Base-by-base conservation (phyloP, 2,113 vertebrate genomes). In the Electrona antarctica region DNA sequence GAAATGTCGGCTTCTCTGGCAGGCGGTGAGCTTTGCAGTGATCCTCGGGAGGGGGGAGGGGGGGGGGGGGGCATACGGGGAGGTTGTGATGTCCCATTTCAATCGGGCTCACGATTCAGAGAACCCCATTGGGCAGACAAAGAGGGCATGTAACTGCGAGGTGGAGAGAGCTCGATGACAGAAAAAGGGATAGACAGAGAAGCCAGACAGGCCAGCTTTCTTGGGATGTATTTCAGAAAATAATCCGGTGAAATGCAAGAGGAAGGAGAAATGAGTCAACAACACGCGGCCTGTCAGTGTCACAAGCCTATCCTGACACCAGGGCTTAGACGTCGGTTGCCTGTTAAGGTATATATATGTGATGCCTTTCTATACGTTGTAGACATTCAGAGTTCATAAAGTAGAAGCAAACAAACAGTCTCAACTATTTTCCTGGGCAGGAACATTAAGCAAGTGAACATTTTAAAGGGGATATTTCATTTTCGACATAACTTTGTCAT, bases 231-330 rank as follows among this genome's bases (percentile, higher is more conserved):
- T 81, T 72, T 78, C 71, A 67, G 81, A 66, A 86, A 86, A 83
- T 83, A 84, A 84, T 68, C 71, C 54, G 70, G 60, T 73, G 76
- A 84, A 81, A 62, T 33, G 72, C 77, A 77, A 69, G 78, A 73
- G 58, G 77, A 64, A 74, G 52, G 76, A 76, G 62, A 74, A 81
- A 79, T 83, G 79, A 86, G 71, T 89, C 82, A 89, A 83, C 82
- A 89, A 83, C 84, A 70, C 78, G 33, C 33, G 73, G 82, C 61
- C 75, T 77, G 74, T 87, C 78, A 79, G 76, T 77, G 81, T 84
- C 74, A 76, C 74, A 12, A 51, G 74, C 82, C 71, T 64, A 70
- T 75, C 75, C 69, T 52, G 13, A 41, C 5, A 45, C 62, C 60
- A 58, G 14, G 71, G 71, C 68, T 10, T 8, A 81, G 51, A 73